These are phyloP conservation scores for Bombylius major DNA, from an alignment of 2,888 invertebrate species.

Conservation along the genomic window DNA sequence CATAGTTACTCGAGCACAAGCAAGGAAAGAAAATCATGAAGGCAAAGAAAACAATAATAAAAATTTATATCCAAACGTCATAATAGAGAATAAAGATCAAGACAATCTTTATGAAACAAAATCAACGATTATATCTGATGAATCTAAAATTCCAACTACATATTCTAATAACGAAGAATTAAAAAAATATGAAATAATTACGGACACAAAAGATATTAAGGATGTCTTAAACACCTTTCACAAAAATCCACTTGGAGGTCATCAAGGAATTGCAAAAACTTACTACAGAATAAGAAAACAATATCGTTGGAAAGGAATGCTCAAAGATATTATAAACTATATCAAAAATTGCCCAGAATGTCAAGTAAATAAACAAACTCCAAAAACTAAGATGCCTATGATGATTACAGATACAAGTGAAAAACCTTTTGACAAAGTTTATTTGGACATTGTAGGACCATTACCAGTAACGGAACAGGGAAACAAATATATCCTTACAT, in stretches of 20 bases:
- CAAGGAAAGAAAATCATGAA: no score
- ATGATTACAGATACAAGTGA: slow-evolving; percentile 1
- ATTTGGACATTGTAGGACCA: slow-evolving; percentile 4
- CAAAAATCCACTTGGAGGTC: neutral
- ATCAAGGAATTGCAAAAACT: neutral
- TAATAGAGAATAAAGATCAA: neutral
- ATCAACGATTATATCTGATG: no score
- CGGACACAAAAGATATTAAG: no score
- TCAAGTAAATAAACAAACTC: neutral
- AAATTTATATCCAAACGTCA: neutral
- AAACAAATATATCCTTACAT: neutral
- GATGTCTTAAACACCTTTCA: no score
- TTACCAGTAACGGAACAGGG: neutral
- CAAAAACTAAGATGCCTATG: neutral
- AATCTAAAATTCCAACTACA: no score
- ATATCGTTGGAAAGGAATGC: no score
- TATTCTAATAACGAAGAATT: no score
- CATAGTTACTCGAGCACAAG: no score
- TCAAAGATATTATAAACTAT: no score
- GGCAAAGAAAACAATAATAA: slow-evolving; percentile 4
- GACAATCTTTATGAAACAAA: neutral
- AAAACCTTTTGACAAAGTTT: slow-evolving; percentile 4
- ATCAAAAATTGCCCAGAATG: neutral
- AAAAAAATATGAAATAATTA: no score
- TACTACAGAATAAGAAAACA: no score